Conservation (phyloP, 2,113 vertebrate species). For the Zosterops hypoxanthus region DNA sequence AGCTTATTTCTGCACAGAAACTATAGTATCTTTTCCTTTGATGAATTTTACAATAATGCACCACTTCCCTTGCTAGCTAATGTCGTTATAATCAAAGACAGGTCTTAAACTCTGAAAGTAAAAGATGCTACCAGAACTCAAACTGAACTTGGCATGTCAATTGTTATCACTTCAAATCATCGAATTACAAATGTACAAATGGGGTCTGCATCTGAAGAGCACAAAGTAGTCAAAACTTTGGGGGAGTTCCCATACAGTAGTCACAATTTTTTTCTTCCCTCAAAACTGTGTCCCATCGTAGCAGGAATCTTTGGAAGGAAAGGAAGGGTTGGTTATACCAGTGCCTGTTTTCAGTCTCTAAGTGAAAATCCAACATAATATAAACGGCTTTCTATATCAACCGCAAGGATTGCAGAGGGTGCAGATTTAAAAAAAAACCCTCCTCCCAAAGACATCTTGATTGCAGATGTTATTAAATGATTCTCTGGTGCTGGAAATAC, state of each 20-base stretch:
- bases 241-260: not conserved
- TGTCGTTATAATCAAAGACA: not conserved
- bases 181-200: not conserved
- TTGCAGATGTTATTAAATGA: slow-evolving; percentile 43
- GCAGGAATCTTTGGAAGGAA: not conserved
- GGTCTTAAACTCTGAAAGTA: not conserved
- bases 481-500: slow-evolving; percentile 18
- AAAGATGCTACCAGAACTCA: not conserved
- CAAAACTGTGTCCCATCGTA: not conserved
- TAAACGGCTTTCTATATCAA: not conserved
- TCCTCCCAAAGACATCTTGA: slow-evolving; percentile 29
- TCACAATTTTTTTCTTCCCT: not conserved
- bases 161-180: not conserved
- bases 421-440: not conserved
- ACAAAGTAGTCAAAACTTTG: not conserved
- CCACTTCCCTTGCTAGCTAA: not conserved
- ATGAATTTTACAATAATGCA: not conserved
- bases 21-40: not conserved
- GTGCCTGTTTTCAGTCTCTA: not conserved
- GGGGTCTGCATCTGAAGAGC: not conserved
- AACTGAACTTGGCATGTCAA: not conserved
- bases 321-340: not conserved
- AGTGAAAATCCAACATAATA: not conserved
- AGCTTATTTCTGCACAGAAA: not conserved
- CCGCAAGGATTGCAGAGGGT: not conserved